phyloP scores from a whole-genome alignment of 2,113 vertebrate species.

The Ursus arctos region DNA sequence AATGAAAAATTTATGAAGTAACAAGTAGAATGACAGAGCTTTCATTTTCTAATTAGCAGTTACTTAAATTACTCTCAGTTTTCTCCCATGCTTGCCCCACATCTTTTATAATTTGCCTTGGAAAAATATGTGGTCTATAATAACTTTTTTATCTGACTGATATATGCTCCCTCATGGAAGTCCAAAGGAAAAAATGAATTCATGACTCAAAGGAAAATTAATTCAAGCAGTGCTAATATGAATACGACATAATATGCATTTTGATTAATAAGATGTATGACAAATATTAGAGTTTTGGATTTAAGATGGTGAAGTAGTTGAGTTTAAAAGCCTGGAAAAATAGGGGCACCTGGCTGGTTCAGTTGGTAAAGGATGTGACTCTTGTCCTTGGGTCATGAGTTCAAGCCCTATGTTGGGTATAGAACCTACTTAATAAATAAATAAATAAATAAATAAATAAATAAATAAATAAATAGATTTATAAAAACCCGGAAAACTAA shows the following conservation, averaged over 20 bases:
- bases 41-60: background rate
- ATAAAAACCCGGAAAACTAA: conserved; percentile 35
- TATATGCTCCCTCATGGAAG: background rate
- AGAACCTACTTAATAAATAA: background rate
- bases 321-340: conserved; percentile 22
- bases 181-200: conserved; percentile 28
- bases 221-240: conserved; percentile 1
- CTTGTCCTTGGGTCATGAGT: background rate
- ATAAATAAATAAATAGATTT: background rate
- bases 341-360: background rate
- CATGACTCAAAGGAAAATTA: conserved; percentile 45
- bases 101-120: conserved; percentile 29
- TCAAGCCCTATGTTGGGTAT: background rate
- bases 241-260: background rate
- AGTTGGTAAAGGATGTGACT: background rate
- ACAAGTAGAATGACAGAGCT: background rate
- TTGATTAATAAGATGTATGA: conserved; percentile 13
- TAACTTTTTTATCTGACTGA: conserved; percentile 6
- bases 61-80: background rate
- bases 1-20: background rate
- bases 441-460: background rate
- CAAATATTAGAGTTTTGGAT: conserved; percentile 1
- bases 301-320: conserved; percentile 17
- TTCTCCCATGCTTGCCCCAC: background rate
- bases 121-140: conserved; percentile 9